These are phyloP conservation scores for Apamea sordens DNA, from an alignment of 2,888 invertebrate species.

Conservation along the genomic window DNA sequence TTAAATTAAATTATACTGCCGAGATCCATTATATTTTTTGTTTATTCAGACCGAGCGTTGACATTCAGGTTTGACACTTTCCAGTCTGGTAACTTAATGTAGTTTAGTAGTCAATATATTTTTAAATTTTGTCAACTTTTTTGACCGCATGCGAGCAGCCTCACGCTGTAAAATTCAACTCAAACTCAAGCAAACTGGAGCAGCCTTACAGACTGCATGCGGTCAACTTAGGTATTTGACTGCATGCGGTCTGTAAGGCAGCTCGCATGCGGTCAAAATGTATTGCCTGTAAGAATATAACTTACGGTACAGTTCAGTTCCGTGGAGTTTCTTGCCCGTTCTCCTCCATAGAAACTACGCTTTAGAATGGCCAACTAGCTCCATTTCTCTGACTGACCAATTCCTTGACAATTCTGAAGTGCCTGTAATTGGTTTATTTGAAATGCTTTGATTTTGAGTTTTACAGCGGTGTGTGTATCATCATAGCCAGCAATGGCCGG, in stretches of 20 bases:
- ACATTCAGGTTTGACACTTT: background rate
- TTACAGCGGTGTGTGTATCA: background rate
- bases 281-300: background rate
- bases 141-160: background rate
- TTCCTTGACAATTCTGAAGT: background rate
- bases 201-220: background rate
- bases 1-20: conserved; percentile 13
- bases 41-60: background rate
- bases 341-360: background rate
- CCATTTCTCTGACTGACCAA: background rate
- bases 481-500: background rate
- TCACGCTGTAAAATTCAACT: too few relatives aligned
- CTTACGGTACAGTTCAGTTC: background rate
- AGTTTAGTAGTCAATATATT: background rate
- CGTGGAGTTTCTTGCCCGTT: background rate
- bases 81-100: background rate
- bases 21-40: background rate
- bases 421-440: background rate
- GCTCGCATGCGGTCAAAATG: background rate
- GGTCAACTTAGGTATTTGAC: background rate
- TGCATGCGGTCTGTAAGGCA: background rate
- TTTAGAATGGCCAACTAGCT: background rate
- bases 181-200: too few relatives aligned
- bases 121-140: background rate
- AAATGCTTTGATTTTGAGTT: background rate